Percentiles rank a stretch among this genome's conserved stretches.
Evolutionary conservation across 2,113 vertebrate species (phyloP).

Genomic region (Notiomystis cincta): DNA sequence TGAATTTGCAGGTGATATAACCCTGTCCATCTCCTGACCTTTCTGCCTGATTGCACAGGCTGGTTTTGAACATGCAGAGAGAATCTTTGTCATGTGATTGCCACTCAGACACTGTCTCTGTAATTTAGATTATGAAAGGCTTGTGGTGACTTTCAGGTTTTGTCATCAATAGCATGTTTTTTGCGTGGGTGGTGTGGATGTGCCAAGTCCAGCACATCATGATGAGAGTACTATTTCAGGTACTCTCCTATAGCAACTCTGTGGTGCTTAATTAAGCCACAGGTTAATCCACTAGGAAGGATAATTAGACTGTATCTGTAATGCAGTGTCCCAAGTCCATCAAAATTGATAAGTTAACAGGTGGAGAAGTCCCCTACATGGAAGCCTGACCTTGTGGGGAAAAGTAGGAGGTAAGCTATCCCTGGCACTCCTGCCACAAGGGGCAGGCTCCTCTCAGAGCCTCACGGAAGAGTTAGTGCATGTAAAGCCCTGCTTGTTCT

Average conservation of each 20-base stretch:
- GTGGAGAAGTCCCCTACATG: neutral
- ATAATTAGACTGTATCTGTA: neutral
- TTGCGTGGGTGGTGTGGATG: conserved; percentile 18
- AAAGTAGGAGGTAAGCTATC: neutral
- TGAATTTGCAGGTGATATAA: neutral
- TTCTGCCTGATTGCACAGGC: neutral
- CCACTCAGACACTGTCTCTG: conserved; percentile 28
- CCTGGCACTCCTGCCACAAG: neutral
- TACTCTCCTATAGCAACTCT: neutral
- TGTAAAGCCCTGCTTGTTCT: neutral
- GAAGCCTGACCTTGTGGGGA: neutral
- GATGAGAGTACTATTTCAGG: conserved; percentile 33
- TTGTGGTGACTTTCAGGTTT: conserved; percentile 65
- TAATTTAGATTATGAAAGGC: conserved; percentile 64
- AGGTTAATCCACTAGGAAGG: neutral
- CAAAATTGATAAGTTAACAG: neutral
- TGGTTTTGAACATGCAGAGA: neutral
- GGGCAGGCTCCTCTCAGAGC: fast-evolving
- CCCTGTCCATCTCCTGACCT: neutral
- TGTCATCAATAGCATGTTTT: conserved; percentile 61
- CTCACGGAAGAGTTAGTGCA: neutral
- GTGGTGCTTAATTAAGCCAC: neutral
- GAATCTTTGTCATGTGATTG: conserved; percentile 28
- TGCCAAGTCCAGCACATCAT: neutral
- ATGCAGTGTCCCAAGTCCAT: neutral